phyloP scores from a whole-genome alignment of 1,140 invertebrate genomes.

The Steinernema khuongi region DNA sequence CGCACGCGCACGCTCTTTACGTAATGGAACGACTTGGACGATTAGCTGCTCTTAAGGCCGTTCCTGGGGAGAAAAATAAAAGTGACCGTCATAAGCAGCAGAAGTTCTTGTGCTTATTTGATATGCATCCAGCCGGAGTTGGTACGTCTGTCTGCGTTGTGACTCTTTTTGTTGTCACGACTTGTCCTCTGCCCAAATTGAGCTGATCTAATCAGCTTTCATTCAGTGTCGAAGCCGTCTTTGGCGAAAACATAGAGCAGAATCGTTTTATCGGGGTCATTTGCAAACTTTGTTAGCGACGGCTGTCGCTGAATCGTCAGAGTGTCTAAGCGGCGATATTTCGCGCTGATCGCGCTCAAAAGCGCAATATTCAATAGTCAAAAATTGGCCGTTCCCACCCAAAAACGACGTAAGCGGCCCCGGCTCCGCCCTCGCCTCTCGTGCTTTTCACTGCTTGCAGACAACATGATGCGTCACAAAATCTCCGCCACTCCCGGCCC shows the following conservation, averaged over 20 bases:
- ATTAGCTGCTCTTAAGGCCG: too few species aligned
- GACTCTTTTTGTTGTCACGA: conserved; percentile 2
- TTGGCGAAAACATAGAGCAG: not conserved
- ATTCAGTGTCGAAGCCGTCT: not conserved
- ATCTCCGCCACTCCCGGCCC: too few species aligned
- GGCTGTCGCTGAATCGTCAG: not conserved
- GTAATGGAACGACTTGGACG: not conserved
- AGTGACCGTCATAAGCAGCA: not conserved
- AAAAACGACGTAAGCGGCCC: too few species aligned
- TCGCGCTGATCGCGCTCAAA: not conserved
- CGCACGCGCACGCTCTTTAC: too few species aligned
- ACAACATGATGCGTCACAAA: too few species aligned
- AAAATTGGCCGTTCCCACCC: not conserved
- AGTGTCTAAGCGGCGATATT: not conserved
- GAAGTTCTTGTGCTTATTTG: not conserved
- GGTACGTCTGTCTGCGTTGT: not conserved
- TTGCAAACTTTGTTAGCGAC: conserved; percentile 1
- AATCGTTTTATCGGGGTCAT: conserved; percentile 13
- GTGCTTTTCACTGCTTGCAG: too few species aligned
- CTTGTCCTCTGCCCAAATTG: not conserved
- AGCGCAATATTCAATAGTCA: not conserved
- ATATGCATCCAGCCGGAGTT: not conserved
- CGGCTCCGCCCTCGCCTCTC: too few species aligned
- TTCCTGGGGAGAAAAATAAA: not conserved
- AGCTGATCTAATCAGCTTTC: conserved; percentile 13